Conservation (phyloP, 2,888 invertebrate genomes). For the Linyphia triangularis region DNA sequence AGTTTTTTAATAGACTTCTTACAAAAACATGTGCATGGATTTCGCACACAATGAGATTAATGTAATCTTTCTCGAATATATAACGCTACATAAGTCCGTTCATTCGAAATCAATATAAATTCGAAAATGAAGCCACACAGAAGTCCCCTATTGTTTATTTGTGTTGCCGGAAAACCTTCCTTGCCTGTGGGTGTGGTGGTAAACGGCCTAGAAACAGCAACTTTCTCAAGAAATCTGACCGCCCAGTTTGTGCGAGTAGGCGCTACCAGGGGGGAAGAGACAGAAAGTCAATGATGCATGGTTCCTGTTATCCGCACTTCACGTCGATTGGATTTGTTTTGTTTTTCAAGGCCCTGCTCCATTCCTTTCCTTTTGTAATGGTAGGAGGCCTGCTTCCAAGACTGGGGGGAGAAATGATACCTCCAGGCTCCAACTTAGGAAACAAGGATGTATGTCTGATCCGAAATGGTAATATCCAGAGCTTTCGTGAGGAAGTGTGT, state of each 20-base stretch:
- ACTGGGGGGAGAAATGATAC: constrained; percentile 7
- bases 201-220: not conserved
- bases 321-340: constrained; percentile 13
- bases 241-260: constrained; percentile 46
- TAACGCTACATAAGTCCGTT: too few species aligned
- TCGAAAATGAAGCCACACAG: too few species aligned
- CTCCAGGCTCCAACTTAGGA: too few species aligned
- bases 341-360: not conserved
- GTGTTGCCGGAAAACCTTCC: constrained; percentile 47
- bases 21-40: too few species aligned
- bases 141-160: too few species aligned
- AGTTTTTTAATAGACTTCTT: too few species aligned
- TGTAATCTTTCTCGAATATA: too few species aligned
- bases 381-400: constrained; percentile 1
- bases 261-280: not conserved
- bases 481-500: too few species aligned
- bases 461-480: too few species aligned
- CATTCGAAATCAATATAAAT: too few species aligned
- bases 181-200: not conserved
- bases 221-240: not conserved
- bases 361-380: constrained; percentile 12
- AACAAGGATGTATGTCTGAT: too few species aligned
- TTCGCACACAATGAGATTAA: too few species aligned
- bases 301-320: constrained; percentile 35
- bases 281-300: constrained; percentile 50